Base-by-base conservation (phyloP, 1,140 invertebrate species). In the Zaprionus ornatus region DNA sequence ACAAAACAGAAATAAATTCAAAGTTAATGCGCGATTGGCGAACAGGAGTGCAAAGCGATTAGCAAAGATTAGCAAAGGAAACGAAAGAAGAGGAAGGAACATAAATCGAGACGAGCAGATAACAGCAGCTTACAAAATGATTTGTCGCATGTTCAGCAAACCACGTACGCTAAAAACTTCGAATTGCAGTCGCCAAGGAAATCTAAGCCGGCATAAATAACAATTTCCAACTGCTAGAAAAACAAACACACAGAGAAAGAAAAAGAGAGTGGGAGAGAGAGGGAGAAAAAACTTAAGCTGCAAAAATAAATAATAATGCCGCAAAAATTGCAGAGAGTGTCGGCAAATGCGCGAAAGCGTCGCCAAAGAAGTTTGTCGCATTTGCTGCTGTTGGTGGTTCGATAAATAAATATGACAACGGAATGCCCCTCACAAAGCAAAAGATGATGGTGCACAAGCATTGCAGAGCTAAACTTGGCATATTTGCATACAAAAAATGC, bases 341-440 rank as follows among this genome's bases (percentile, higher is more conserved):
- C 63, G 21, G 37, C 21, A 61, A 64, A 57, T 70, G 37, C 62
- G 74, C 71, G 69, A 68, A 64, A 71, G 50, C 42, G 83, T 77
- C 84, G 83, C 85, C 84, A 87, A 84, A 84, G 80, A 87, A 87
- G 73, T 88, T 86, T 87, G 62, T 61, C 68, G 84, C 84, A 87
- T 74, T 79, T 62, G 40, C 40, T 17, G 40, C n/a, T 52, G 65
- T 37, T 74, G 50, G 50, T 72, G 69, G 67, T 78, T 80, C 73
- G 66, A 87, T 88, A 80, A 90, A 84, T 83, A 84, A 78, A 87
- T 84, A 80, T 80, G 77, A 77, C 68, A 82, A 76, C 55, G 45
- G 65, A 79, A 65, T 54, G 56, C 54, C 60, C 42, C 52, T 35
- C 12, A 63, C 7, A 25, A 19, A 59, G 13, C 4, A 5, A 25